Percentiles rank a stretch among this genome's conserved stretches.
phyloP scores from a whole-genome alignment of 2,113 vertebrate species.

The Prionailurus viverrinus region DNA sequence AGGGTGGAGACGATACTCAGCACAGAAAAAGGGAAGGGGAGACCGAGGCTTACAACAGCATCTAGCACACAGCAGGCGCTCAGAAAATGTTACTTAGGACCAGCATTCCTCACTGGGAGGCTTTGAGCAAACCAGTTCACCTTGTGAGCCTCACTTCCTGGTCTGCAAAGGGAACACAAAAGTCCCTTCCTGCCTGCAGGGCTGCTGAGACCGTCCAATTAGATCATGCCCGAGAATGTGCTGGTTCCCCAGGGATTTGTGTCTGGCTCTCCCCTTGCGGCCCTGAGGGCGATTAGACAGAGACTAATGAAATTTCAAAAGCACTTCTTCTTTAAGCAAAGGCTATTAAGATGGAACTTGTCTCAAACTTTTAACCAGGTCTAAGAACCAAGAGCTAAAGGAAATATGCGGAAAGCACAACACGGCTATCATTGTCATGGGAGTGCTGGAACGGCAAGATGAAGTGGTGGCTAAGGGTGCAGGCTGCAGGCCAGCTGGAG shows the following conservation, averaged over 20 bases:
- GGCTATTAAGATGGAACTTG: neutral
- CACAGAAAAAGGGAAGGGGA: neutral
- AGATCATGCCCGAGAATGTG: accelerated
- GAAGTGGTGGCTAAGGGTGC: neutral
- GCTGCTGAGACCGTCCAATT: neutral
- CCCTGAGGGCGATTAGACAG: neutral
- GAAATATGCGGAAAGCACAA: neutral
- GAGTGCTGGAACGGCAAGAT: neutral
- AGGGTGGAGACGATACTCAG: neutral
- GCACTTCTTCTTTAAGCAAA: neutral
- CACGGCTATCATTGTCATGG: neutral
- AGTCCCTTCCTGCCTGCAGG: neutral
- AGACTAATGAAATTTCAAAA: neutral
- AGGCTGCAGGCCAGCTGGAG: no score
- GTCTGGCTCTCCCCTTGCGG: neutral
- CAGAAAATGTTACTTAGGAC: neutral
- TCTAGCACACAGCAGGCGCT: neutral
- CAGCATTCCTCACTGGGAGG: neutral
- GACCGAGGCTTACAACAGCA: neutral
- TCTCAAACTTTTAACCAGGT: neutral
- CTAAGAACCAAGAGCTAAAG: neutral
- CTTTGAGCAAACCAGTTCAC: neutral
- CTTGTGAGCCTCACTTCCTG: neutral
- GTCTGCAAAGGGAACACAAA: neutral
- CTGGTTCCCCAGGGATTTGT: neutral